Evolutionary conservation across 1,140 invertebrate species (phyloP), one percentile per base, ranked within the genome.

Genomic region (Anadara kagoshimensis): DNA sequence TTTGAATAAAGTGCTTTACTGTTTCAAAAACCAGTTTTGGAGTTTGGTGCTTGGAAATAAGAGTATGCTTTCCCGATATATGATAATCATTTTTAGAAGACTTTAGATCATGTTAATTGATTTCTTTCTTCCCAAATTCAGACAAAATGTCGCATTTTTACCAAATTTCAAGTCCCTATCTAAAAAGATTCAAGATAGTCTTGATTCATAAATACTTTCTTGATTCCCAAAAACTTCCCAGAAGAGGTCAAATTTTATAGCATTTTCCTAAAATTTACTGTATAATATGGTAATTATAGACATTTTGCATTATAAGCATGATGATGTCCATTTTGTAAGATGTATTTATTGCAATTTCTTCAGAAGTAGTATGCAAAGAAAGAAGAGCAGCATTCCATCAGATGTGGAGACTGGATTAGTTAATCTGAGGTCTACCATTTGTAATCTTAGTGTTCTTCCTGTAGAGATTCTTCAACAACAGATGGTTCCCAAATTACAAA

Each of bases 381-480:
- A 75, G 24, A 58, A 54, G 47, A 70, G 66, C 20, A 75, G 58
- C 36, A 65, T 75, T 44, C 73, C 73, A 10, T 70, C 73, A 20
- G 73, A 75, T 53, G 59, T 70, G 44, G 73, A 75, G 20, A 11
- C 64, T 0, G 73, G 73, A 20, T 29, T 75, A 16, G 47, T 75
- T 18, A 70, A 67, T 24, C 56, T 75, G 7, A 59, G 73, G 14
- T 66, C 62, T 0, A 47, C 67, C 5, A 29, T 51, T 10, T 75
- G 68, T 56, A 44, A 63, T n/a, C 29, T 75, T 18, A 61, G 36
- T 36, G 73, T 75, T 8, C 44, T 75, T 49, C 73, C 73, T 10
- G 11, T 18, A 11, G 68, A 75, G 45, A 66, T 63, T 45, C 54
- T 75, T 5, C 62, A 73, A 36, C 47, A 64, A 22, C 29, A 36